Base-by-base conservation (phyloP, 2,888 invertebrate genomes). In the Cerceris rybyensis region DNA sequence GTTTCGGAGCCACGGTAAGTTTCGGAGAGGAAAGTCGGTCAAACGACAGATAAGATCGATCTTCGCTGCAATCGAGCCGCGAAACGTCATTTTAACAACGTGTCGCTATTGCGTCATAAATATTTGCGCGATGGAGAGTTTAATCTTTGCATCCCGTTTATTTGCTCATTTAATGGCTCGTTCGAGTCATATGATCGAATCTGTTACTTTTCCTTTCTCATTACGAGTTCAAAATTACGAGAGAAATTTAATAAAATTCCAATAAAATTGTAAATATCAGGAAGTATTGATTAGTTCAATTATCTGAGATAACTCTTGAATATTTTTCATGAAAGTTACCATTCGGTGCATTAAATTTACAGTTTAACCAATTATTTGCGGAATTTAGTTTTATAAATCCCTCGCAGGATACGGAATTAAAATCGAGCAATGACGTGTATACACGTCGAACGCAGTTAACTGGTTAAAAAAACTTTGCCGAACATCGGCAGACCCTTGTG, bases 1-100 rank as follows among this genome's bases (percentile, higher is more conserved):
- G 7, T 69, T 43, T 58, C 28, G 50, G 46, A 57, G 39, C 55
- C 50, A 13, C 1, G 55, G 7, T 50, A 69, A 69, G 13, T 46
- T 58, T 63, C 58, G 39, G 16, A 55, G 54, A 57, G 49, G n/a
- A 59, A 42, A 11, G 43, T 14, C 39, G 50, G n/a, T 58, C 64
- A 43, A 50, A 52, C 43, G 42, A 58, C 61, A 16, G 46, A 60
- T 42, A 8, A 6, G 41, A 58, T n/a, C 54, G 41, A 14, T 13
- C 9, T 17, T 16, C 55, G 28, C 4, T 17, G 8, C 17, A 8
- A 57, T 57, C 9, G 55, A 16, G 11, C 7, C 8, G 55, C 55
- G 28, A 57, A 9, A 50, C 17, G 55, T 57, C 9, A 57, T 57
- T 57, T 57, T 57, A 7, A 39, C 17, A 57, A 57, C 55, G 55